Base-by-base conservation (phyloP, 2,797 vertebrate genomes). In the Rallus crepitans region DNA sequence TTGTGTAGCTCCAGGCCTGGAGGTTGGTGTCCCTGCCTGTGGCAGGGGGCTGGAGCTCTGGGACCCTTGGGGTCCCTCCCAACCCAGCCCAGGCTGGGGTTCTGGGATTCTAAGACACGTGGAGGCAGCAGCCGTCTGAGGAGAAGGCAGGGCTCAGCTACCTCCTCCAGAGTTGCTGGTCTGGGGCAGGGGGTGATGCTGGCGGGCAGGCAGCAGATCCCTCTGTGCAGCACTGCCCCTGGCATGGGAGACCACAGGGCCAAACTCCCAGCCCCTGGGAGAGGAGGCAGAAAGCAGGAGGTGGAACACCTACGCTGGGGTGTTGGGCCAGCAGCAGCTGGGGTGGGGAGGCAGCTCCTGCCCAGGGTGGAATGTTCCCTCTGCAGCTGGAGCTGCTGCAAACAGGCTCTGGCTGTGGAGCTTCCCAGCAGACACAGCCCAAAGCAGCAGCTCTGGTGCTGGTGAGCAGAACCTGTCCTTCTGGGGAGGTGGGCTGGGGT, bases 371-470 rank as follows among this genome's bases (percentile, higher is more conserved):
- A 53, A 21, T 0, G 7, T 17, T 24, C 37, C 23, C 37, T 21
- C 21, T 40, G 52, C 39, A 70, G 57, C 19, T 53, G 13, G n/a
- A n/a, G 18, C 33, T 73, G 60, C n/a, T 28, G 2, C 0, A 45
- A 37, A 4, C 11, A 15, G 19, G 37, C 35, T 66, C 11, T 15
- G 59, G 28, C 18, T 0, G 0, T 7, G 23, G 12, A 11, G 39
- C 47, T 59, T 18, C 33, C 39, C 5, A 60, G 59, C 28, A 66
- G 52, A 15, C 14, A 13, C 14, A 47, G 28, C 45, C 37, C n/a
- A 30, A 59, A 59, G 42, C 15, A 31, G 30, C 52, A 33, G 30
- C 59, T 47, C 52, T 18, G 16, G 27, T 33, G 52, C 52, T 59
- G 73, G n/a, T 39, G 52, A 50, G 16, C 39, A 40, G 57, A 45